Percentiles rank a stretch among this genome's conserved stretches.
These are phyloP conservation scores for Parnassius smintheus DNA, from an alignment of 2,888 invertebrate species.

Conservation along the genomic window DNA sequence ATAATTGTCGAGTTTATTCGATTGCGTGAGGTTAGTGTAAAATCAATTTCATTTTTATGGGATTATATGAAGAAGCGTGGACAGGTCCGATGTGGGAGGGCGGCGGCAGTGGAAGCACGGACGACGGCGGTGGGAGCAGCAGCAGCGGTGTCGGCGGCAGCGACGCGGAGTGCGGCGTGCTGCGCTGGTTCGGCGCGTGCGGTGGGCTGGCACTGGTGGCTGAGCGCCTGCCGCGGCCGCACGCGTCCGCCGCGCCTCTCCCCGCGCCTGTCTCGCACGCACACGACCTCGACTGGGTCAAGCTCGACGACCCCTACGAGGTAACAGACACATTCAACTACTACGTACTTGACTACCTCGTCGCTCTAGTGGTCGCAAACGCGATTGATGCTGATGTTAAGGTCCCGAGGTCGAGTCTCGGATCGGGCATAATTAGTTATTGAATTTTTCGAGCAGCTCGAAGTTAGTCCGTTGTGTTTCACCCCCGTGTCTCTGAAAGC, in stretches of 20 bases:
- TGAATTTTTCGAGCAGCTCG: no score
- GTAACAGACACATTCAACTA: slow-evolving; percentile 39
- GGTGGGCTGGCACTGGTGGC: slow-evolving; percentile 95
- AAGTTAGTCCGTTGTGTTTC: no score
- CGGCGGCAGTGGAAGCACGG: background rate
- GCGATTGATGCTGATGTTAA: no score
- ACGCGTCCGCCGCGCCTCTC: slow-evolving; percentile 85
- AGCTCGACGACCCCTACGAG: slow-evolving; percentile 82
- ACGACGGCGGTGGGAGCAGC: slow-evolving; percentile 15
- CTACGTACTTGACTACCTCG: no score
- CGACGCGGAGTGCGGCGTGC: slow-evolving; percentile 53
- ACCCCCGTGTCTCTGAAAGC: no score
- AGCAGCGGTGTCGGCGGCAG: slow-evolving; percentile 22
- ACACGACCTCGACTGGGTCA: slow-evolving; percentile 83
- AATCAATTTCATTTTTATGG: no score
- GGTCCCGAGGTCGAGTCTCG: no score
- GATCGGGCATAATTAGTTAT: no score
- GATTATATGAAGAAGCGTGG: slow-evolving; percentile 22
- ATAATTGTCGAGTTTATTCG: no score
- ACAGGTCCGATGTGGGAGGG: slow-evolving; percentile 47
- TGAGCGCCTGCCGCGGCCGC: slow-evolving; percentile 92
- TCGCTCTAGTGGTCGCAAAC: no score
- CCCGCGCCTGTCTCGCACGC: slow-evolving; percentile 79
- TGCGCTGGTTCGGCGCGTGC: slow-evolving; percentile 93
- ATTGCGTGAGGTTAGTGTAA: no score